phyloP scores from a whole-genome alignment of 2,113 vertebrate species.

The Procavia capensis region DNA sequence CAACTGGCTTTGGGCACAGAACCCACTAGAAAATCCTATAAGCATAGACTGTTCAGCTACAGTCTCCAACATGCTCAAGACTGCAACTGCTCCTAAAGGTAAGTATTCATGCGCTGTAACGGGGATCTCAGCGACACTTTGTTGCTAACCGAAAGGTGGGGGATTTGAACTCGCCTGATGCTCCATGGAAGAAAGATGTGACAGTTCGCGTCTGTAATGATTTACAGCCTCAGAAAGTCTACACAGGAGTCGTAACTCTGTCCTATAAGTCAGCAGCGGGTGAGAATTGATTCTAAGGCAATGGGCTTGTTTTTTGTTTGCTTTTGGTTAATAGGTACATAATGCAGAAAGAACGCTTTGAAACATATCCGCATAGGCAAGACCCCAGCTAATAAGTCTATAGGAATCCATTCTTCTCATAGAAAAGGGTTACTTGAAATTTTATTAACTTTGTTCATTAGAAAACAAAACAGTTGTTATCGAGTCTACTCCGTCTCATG shows the following conservation, averaged over 20 bases:
- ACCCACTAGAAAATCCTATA: background rate
- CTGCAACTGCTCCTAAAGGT: background rate
- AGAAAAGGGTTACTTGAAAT: background rate
- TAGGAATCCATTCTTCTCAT: background rate
- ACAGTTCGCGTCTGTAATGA: too few species aligned
- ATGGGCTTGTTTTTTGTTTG: too few species aligned
- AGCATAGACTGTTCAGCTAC: background rate
- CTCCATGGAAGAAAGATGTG: background rate
- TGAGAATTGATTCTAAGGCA: too few species aligned
- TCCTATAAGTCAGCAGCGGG: too few species aligned
- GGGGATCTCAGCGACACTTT: background rate
- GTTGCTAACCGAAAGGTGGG: background rate
- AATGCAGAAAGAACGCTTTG: background rate
- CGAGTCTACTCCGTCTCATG: background rate
- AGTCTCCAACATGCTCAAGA: background rate
- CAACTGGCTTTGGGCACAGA: background rate
- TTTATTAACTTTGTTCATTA: background rate
- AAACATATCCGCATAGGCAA: background rate
- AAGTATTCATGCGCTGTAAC: background rate
- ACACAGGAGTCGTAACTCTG: too few species aligned
- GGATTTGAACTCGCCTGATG: too few species aligned
- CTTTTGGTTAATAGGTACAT: too few species aligned
- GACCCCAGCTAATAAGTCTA: rapidly evolving
- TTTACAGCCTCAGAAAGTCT: too few species aligned
- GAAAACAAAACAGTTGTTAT: background rate